Evolutionary conservation across 2,113 vertebrate genomes (phyloP), one percentile per base, ranked within the genome.

Genomic region (Mustela nigripes): DNA sequence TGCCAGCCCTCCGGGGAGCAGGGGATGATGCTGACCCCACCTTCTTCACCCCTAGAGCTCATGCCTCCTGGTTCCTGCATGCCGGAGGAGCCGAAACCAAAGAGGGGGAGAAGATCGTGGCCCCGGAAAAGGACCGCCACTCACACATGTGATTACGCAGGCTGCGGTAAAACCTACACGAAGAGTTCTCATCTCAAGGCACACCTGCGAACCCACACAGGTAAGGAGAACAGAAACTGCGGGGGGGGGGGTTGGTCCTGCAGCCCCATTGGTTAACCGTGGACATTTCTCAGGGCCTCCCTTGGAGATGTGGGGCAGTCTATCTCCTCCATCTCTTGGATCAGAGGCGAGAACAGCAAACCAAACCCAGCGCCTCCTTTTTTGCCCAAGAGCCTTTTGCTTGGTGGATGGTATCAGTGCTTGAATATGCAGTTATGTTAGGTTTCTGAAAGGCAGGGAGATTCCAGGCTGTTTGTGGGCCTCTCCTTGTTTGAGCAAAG

Each of bases 141-240:
- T 0, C 99, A 99, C 98, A 99, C 99, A 1, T 99, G 99, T 0
- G 99, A 99, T 98, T 99, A 99, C 0, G 99, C 99, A 0, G 99
- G 99, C 97, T 99, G 99, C 1, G 99, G 99, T 58, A 99, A 99
- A 98, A 99, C 99, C 0, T 99, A 99, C 98, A 99, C 99, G 21
- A 99, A 99, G 98, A 99, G 99, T 98, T 99, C 99, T 56, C 99
- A 99, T 98, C 99, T 99, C 96, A 99, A 99, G 98, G 99, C 99
- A 0, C 99, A 99, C 94, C 99, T 99, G 97, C 99, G 99, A 97
- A 99, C 99, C 16, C 99, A 99, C 99, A 99, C 99, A 99, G 99
- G 99, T 99, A 98, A 98, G 95, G 98, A 86, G 33, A 50, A 3
- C 63, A 12, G 36, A 39, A 2, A 48, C 16, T 0, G 21, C 10